Conservation (phyloP, 2,888 invertebrate genomes). For the Tetragnatha montana region DNA sequence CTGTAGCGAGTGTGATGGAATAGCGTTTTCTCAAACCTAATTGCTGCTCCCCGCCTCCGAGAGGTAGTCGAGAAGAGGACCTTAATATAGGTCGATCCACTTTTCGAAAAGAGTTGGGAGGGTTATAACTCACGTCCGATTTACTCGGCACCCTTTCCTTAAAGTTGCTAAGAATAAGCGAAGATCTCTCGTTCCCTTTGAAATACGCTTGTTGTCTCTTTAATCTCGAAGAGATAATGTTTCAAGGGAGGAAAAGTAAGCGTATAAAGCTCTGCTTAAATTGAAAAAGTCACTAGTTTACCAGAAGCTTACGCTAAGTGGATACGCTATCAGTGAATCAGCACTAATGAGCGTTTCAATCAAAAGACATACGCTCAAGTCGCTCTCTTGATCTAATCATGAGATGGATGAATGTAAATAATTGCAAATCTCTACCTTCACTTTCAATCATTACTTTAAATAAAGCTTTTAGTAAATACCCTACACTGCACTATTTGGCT, state of each 20-base stretch:
- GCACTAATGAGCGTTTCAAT: too few species aligned
- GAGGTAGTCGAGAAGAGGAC: background rate
- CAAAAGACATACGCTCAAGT: too few species aligned
- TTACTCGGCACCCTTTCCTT: constrained; percentile 2
- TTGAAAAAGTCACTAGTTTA: too few species aligned
- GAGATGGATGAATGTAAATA: too few species aligned
- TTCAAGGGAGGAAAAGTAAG: background rate
- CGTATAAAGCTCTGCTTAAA: too few species aligned
- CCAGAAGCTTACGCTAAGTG: too few species aligned
- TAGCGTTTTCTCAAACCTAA: constrained; percentile 15
- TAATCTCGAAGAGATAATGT: background rate
- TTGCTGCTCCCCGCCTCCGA: constrained; percentile 35
- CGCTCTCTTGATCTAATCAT: too few species aligned
- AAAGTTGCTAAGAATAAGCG: constrained; percentile 13
- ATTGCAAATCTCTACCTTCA: too few species aligned
- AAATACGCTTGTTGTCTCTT: background rate
- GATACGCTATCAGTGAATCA: too few species aligned
- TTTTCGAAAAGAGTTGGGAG: constrained; percentile 18
- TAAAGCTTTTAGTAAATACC: too few species aligned
- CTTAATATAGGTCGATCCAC: constrained; percentile 31
- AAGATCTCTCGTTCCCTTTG: background rate
- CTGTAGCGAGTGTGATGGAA: constrained; percentile 27
- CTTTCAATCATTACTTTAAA: too few species aligned
- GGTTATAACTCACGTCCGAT: constrained; percentile 11
- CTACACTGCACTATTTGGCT: too few species aligned